Evolutionary conservation across 2,113 vertebrate genomes (phyloP), one percentile per base, ranked within the genome.

Genomic region (Ageneiosus marmoratus): DNA sequence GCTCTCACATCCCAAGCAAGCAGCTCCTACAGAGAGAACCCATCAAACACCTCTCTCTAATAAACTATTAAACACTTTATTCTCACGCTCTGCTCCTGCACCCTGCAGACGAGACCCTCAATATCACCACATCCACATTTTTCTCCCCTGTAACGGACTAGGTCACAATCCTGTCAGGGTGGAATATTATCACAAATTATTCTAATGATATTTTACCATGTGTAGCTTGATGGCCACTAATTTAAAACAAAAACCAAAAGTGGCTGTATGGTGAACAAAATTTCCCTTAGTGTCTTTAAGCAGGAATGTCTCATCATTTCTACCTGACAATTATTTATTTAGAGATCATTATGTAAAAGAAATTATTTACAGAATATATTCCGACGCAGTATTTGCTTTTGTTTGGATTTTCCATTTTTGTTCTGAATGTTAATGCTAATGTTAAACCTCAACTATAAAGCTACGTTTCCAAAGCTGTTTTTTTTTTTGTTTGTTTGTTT

Each of bases 391-490:
- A 93, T 94, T 93, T 83, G 83, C 4, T 84, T 90, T 83, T 88
- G 48, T 75, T 84, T 78, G 63, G 46, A 24, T 32, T 70, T 81
- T 60, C 5, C 53, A 77, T 90, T 82, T 80, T 77, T 86, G 48
- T 63, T 85, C 60, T 77, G 75, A 89, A 89, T 86, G 58, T 82
- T 84, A 56, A 72, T 6, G 18, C 5, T 34, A 15, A 65, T 89
- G 86, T 91, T 89, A 48, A 92, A 92, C 88, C 90, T 93, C 88
- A 88, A 88, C 84, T 89, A 76, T 88, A 90, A 89, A 93, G 92
- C 93, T 93, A 93, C 89, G 48, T 89, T 86, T 92, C 93, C 92
- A 97, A 94, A 93, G 93, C 88, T 1, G 22, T 44, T 24, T 22
- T 10, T n/a, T 70, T n/a, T 41, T 69, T 22, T 7, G 1, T 70